Percentiles rank a stretch among this genome's conserved stretches.
Conservation (phyloP, 2,888 invertebrate species). For the Monochamus alternatus region DNA sequence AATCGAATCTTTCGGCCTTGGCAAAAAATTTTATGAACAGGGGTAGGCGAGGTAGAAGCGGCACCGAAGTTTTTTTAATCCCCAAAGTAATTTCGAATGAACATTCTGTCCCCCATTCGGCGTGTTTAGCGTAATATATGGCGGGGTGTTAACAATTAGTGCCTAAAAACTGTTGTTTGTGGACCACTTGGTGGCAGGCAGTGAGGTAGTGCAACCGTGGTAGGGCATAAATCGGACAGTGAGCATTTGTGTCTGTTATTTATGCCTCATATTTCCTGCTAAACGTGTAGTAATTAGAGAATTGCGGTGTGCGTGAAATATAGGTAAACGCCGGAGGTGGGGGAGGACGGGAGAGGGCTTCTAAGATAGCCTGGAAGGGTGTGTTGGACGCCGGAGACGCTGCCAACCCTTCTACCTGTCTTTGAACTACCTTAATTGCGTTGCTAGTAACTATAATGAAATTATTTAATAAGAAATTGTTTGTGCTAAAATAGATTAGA, state of each 20-base stretch:
- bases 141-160: slow-evolving; percentile 61
- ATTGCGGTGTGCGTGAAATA: slow-evolving; percentile 71
- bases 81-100: slow-evolving; percentile 42
- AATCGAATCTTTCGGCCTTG: background rate
- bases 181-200: slow-evolving; percentile 56
- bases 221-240: slow-evolving; percentile 67
- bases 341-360: slow-evolving; percentile 53
- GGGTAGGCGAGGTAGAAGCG: background rate
- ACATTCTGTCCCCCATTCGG: slow-evolving; percentile 44
- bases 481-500: too few species aligned
- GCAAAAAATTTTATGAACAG: slow-evolving; percentile 5
- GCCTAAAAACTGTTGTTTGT: slow-evolving; percentile 62
- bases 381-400: slow-evolving; percentile 10
- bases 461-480: too few species aligned
- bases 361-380: slow-evolving; percentile 14
- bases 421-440: background rate
- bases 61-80: slow-evolving; percentile 20
- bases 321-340: slow-evolving; percentile 63
- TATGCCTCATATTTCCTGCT: slow-evolving; percentile 71
- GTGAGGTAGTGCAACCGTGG: slow-evolving; percentile 58
- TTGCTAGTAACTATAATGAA: too few species aligned
- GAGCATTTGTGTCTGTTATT: slow-evolving; percentile 69
- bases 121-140: slow-evolving; percentile 58
- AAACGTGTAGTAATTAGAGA: slow-evolving; percentile 72
- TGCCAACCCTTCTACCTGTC: slow-evolving; percentile 3